Evolutionary conservation across 2,888 invertebrate species (phyloP).

Genomic region (Drosophila villosipedis): DNA sequence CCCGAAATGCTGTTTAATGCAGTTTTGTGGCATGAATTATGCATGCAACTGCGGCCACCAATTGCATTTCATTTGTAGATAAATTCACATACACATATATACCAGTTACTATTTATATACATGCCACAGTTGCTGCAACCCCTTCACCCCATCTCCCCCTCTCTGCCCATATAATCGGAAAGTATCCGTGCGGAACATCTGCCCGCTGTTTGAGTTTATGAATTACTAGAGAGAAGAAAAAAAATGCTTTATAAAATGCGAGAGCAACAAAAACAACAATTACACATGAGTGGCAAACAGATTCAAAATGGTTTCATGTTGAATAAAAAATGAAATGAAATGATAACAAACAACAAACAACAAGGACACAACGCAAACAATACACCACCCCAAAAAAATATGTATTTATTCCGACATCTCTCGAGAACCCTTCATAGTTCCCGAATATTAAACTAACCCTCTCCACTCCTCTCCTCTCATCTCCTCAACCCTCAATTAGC

Average conservation of each 20-base stretch:
- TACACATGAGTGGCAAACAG: constrained; percentile 35
- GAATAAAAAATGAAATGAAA: constrained; percentile 65
- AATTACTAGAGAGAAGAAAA: constrained; percentile 46
- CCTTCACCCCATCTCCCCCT: constrained; percentile 18
- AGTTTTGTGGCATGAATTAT: constrained; percentile 60
- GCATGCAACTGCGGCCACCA: constrained; percentile 54
- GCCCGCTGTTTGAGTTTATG: constrained; percentile 61
- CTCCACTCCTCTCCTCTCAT: constrained; percentile 48
- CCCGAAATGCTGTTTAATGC: constrained; percentile 29
- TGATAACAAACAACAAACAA: constrained; percentile 64
- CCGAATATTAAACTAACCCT: constrained; percentile 69
- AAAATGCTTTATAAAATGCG: constrained; percentile 16
- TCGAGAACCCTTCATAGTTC: constrained; percentile 34
- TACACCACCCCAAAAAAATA: constrained; percentile 34
- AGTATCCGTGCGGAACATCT: constrained; percentile 64
- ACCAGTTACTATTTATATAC: constrained; percentile 13
- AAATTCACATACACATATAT: constrained; percentile 22
- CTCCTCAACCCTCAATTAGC: constrained; percentile 29
- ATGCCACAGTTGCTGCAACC: constrained; percentile 5
- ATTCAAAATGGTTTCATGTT: constrained; percentile 67
- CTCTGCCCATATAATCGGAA: constrained; percentile 29
- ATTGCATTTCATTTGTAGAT: constrained; percentile 64
- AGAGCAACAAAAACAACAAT: constrained; percentile 24
- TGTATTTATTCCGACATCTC: constrained; percentile 2
- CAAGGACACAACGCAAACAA: constrained; percentile 24